These are phyloP conservation scores for Pterocles orientalis DNA, from an alignment of 2,113 vertebrate genomes.

Conservation along the genomic window DNA sequence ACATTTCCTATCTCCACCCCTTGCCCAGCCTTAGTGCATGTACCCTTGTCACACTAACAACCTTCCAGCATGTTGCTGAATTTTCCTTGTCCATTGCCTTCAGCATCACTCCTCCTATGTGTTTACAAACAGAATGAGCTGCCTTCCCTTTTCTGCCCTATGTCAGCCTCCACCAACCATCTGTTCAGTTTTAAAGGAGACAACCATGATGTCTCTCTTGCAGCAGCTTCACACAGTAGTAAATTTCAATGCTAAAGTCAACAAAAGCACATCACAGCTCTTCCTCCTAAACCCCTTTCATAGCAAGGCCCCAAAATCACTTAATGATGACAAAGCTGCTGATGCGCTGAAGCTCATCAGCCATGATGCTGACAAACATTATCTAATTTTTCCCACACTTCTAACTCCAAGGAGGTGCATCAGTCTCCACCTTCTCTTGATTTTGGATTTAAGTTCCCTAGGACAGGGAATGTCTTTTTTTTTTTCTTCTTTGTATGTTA, in stretches of 20 bases:
- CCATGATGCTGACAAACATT: background rate
- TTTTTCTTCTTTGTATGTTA: background rate
- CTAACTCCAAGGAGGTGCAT: background rate
- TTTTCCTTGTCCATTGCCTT: background rate
- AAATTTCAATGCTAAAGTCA: background rate
- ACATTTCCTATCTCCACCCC: background rate
- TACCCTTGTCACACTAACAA: background rate
- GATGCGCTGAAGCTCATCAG: background rate
- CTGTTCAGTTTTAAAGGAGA: background rate
- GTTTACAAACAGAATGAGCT: background rate
- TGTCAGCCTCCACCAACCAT: background rate
- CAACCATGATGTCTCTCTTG: background rate
- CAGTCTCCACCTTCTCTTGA: background rate
- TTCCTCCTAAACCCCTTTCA: background rate
- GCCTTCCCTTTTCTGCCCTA: background rate
- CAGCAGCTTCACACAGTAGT: background rate
- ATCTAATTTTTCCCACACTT: background rate
- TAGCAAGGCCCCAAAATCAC: background rate
- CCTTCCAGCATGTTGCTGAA: background rate
- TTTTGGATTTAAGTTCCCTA: background rate
- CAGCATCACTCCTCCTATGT: background rate
- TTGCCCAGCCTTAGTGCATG: rapidly evolving
- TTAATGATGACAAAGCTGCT: background rate
- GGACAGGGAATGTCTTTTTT: background rate
- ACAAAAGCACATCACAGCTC: background rate